A percentile compares a stretch with the other conserved stretches of the same genome.
These are phyloP conservation scores for Rhabditophanes sp. DNA, from an alignment of 2,888 invertebrate species.

Conservation along the genomic window DNA sequence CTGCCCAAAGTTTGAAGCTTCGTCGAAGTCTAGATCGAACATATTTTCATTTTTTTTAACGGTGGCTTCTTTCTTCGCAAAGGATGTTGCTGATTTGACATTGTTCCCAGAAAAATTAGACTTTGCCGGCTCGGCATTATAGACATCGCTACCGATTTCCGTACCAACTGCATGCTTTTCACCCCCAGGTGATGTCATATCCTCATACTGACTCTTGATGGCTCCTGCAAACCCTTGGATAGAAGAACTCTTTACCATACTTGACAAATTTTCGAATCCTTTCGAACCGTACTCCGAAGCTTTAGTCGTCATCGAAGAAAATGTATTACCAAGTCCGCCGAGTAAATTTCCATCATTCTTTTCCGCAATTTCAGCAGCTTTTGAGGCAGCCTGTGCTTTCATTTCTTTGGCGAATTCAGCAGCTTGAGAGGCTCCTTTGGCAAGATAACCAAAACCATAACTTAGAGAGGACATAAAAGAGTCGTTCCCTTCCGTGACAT, in stretches of 20 bases:
- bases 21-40: slow-evolving; percentile 7
- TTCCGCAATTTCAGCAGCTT: slow-evolving; percentile 27
- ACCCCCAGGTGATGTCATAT: slow-evolving; percentile 15
- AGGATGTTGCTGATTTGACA: slow-evolving; percentile 6
- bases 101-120: slow-evolving; percentile 1
- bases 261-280: slow-evolving; percentile 20
- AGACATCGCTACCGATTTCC: slow-evolving; percentile 10
- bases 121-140: slow-evolving; percentile 7
- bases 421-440: slow-evolving; percentile 34
- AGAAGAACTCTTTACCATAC: slow-evolving; percentile 41
- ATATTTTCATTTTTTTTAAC: slow-evolving; percentile 11
- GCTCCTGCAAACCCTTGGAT: slow-evolving; percentile 26
- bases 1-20: slow-evolving; percentile 4
- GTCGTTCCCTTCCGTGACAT: slow-evolving; percentile 1
- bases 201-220: slow-evolving; percentile 30
- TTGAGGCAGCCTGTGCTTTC: slow-evolving; percentile 29
- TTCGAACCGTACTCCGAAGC: slow-evolving; percentile 35
- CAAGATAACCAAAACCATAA: slow-evolving; percentile 39
- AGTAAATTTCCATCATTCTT: slow-evolving; percentile 5
- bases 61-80: slow-evolving; percentile 9
- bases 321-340: slow-evolving; percentile 3
- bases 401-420: slow-evolving; percentile 39
- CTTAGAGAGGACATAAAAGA: slow-evolving; percentile 5
- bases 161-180: slow-evolving; percentile 5
- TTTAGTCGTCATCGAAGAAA: slow-evolving; percentile 6